Conservation (phyloP, 1,140 invertebrate genomes). For the Pemphigus obesinymphae region DNA sequence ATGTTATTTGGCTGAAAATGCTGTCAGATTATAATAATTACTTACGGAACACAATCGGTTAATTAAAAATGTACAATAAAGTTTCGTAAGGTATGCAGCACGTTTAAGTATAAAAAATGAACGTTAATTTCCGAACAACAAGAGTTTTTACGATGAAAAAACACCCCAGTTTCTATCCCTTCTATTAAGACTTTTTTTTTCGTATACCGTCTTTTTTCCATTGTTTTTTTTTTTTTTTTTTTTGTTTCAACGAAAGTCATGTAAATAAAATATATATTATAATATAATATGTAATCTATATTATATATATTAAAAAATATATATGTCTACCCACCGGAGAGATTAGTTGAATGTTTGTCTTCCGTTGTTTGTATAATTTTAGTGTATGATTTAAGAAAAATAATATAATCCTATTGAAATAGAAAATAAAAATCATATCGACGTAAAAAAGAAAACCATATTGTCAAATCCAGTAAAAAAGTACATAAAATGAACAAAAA, state of each 20-base stretch:
- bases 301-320: neutral
- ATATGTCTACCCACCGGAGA: neutral
- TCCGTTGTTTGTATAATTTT: neutral
- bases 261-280: neutral
- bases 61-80: slow-evolving; percentile 12
- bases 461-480: no score
- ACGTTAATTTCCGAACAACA: neutral
- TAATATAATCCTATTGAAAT: no score
- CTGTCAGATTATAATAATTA: slow-evolving; percentile 11
- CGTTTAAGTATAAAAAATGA: neutral
- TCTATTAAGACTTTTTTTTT: neutral
- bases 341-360: neutral
- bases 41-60: neutral
- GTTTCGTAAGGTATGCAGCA: neutral
- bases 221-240: neutral
- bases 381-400: no score
- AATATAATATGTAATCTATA: no score
- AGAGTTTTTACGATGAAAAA: neutral
- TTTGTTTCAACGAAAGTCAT: neutral
- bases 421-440: no score
- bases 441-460: no score
- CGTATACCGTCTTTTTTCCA: neutral
- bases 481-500: no score
- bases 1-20: neutral
- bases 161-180: neutral